Evolutionary conservation across 2,113 vertebrate species (phyloP), one percentile per base, ranked within the genome.

Genomic region (Tachuris rubrigastra): DNA sequence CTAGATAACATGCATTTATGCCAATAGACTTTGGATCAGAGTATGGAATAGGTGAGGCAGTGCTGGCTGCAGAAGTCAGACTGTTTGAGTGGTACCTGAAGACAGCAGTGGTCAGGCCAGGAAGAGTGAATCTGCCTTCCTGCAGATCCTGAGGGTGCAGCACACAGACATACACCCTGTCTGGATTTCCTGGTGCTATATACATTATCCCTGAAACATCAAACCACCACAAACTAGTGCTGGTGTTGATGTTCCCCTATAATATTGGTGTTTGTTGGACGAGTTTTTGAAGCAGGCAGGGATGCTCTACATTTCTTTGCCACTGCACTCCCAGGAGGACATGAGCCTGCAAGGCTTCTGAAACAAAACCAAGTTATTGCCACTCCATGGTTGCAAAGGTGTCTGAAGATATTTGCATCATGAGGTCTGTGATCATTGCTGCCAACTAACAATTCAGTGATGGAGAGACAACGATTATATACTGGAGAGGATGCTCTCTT

Each of bases 81-180:
- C n/a, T 41, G 37, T 25, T 46, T 0, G 5, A 31, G 37, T 10
- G 6, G 55, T 4, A 42, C 50, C 56, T 31, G 42, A 53, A 0
- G 0, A 3, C 35, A 49, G 49, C 2, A 0, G 68, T 4, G 25
- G 33, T 6, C 0, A 1, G 50, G 25, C 41, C 37, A 42, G 30
- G 15, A 52, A 4, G 0, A 27, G 8, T 8, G 35, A 69, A 47
- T 19, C 10, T 77, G 44, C 44, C 46, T 22, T 39, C 5, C 4
- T 68, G 63, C 23, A 47, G 39, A 30, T 23, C 24, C 75, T 10
- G 35, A 50, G 55, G 33, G 8, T 0, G 0, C 27, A 69, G 58
- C 47, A 31, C 37, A 31, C 9, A 16, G 58, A 25, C 58, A 14
- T 20, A 3, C 1, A 0, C 25, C 30, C 50, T 20, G 0, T 5